These are phyloP conservation scores for Apis cerana DNA, from an alignment of 1,140 invertebrate species.

Conservation along the genomic window DNA sequence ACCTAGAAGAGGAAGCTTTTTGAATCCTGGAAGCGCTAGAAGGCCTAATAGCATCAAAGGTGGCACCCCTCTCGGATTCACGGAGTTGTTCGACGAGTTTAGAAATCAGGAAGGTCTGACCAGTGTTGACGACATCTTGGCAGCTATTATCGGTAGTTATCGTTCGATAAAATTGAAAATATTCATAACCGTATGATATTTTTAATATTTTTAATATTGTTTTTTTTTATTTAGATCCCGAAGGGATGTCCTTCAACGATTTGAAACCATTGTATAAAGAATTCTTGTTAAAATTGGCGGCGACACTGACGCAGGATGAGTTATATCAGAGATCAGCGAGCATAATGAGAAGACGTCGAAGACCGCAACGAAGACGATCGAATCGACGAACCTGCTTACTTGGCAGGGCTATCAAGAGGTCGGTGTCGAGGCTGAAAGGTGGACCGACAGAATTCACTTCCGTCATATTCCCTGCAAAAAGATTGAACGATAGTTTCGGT, in stretches of 20 bases:
- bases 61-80: conserved; percentile 90
- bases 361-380: conserved; percentile 76
- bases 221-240: conserved; percentile 83
- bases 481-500: conserved; percentile 77
- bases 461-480: conserved; percentile 79
- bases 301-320: conserved; percentile 94
- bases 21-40: conserved; percentile 85
- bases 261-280: conserved; percentile 95
- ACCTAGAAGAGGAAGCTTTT: conserved; percentile 90
- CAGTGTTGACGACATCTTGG: conserved; percentile 93
- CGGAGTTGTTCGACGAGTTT: conserved; percentile 91
- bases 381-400: conserved; percentile 74
- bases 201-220: not conserved
- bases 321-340: conserved; percentile 93
- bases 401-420: conserved; percentile 77
- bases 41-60: conserved; percentile 74
- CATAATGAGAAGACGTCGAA: conserved; percentile 90
- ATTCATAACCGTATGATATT: not conserved
- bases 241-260: conserved; percentile 96
- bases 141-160: conserved; percentile 86
- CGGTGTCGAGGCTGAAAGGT: conserved; percentile 78
- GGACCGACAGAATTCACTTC: conserved; percentile 81
- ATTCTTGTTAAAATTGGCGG: conserved; percentile 91
- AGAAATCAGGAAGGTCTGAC: conserved; percentile 91
- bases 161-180: not conserved